These are phyloP conservation scores for Drosophila biarmipes DNA, from an alignment of 1,140 invertebrate species.

Conservation along the genomic window DNA sequence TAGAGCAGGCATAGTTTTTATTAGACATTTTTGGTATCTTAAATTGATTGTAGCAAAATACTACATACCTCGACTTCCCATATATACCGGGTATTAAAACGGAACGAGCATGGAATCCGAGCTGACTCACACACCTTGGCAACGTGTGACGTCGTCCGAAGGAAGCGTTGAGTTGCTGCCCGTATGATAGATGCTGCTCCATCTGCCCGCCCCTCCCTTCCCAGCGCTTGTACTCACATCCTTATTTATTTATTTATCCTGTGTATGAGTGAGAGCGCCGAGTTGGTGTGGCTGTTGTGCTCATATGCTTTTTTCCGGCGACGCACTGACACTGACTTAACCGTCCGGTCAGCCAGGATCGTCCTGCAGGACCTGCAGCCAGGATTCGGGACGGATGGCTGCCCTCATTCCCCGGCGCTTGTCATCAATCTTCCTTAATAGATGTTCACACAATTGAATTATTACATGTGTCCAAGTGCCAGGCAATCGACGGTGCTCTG, in stretches of 20 bases:
- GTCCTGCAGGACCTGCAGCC: slow-evolving; percentile 24
- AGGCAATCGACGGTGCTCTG: slow-evolving; percentile 59
- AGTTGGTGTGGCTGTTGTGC: slow-evolving; percentile 9
- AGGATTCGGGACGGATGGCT: slow-evolving; percentile 26
- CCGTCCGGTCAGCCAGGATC: slow-evolving; percentile 28
- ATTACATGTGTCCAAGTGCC: slow-evolving; percentile 82
- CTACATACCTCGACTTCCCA: no score
- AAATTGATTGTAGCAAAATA: no score
- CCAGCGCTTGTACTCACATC: slow-evolving; percentile 4
- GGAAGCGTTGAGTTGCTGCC: slow-evolving; percentile 52
- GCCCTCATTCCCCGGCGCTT: slow-evolving; percentile 48
- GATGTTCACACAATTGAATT: slow-evolving; percentile 83
- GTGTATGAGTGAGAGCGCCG: slow-evolving; percentile 22
- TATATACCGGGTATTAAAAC: slow-evolving; percentile 3
- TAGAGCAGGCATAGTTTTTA: no score
- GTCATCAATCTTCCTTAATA: slow-evolving; percentile 83
- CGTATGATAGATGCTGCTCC: slow-evolving; percentile 43
- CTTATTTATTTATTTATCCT: slow-evolving; percentile 67
- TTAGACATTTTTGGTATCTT: no score
- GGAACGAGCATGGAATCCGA: slow-evolving; percentile 26
- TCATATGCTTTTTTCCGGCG: slow-evolving; percentile 30
- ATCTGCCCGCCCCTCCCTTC: not conserved
- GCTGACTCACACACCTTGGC: slow-evolving; percentile 42
- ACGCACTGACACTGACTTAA: slow-evolving; percentile 29
- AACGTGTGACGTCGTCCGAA: slow-evolving; percentile 57